Base-by-base conservation (phyloP, 2,888 invertebrate species). In the Subacronicta megacephala region DNA sequence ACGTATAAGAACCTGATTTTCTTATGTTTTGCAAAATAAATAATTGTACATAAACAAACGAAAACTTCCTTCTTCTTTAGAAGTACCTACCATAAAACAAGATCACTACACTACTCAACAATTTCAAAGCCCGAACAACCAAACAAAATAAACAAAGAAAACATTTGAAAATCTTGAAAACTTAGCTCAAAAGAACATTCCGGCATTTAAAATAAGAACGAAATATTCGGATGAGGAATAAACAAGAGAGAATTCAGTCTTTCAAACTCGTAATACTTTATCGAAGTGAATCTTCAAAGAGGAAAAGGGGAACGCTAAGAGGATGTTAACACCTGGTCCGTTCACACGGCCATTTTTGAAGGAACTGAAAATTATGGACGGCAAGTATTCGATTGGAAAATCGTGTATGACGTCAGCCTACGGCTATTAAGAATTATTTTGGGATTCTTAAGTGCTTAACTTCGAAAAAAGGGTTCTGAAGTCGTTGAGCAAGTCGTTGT, bases 221-320 rank as follows among this genome's bases (percentile, higher is more conserved):
- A 72, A 81, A 79, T 79, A 77, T 81, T 81, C 72, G 67, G 65
- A 62, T 23, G 54, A 20, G 45, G 65, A 74, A 71, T 52, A 72
- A 77, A n/a, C n/a, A 80, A 81, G 66, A 68, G 66, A 47, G 49
- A 41, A 62, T 75, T 72, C 71, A 75, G 71, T 77, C 80, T 72
- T 76, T 54, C 72, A 81, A 88, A 87, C 77, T 85, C 80, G 77
- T 84, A 78, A 83, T 82, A 80, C 81, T 84, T 82, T 68, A 67
- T 74, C 62, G 73, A 62, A 62, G 70, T 77, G 83, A 84, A 83
- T 77, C 84, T 85, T 82, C 71, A 77, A 84, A 84, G 84, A 72
- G 73, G 81, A 86, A n/a, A 86, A 72, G 73, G 84, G 82, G 78
- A 77, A 59, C 72, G 61, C 12, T 69, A 70, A 72, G 63, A 67